Evolutionary conservation across 2,113 vertebrate genomes (phyloP), one percentile per base, ranked within the genome.

Genomic region (Pionites leucogaster): DNA sequence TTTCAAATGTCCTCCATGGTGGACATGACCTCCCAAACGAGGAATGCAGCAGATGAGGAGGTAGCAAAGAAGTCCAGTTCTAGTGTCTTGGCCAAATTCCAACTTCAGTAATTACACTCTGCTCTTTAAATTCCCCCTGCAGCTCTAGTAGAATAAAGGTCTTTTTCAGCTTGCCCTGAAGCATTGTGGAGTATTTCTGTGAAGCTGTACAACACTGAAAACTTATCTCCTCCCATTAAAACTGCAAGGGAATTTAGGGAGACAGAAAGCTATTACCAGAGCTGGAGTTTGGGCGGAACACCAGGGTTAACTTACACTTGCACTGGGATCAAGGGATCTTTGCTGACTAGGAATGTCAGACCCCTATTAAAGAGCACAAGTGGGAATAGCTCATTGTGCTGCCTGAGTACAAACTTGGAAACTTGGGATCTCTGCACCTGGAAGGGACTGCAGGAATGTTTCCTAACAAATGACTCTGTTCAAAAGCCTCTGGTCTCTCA

Each of bases 251-350:
- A 84, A 72, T 86, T 85, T 67, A 79, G 69, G 82, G 10, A 95
- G 93, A 88, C 75, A 77, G 91, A 90, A 95, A 95, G 59, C 85
- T 89, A 53, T 95, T 79, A 92, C 55, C 69, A 23, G 57, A 75
- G 42, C 3, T 71, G 53, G 88, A 76, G 93, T 86, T 74, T 86
- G 76, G 81, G 91, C 70, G 39, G 76, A 87, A 72, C 63, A 92
- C 65, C 68, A 82, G 84, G 85, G 70, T 65, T 75, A 72, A 75
- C 64, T 63, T 72, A 70, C 29, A 27, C 85, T 74, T 86, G 70
- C 46, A 53, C 14, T 25, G 55, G 78, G 44, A 84, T 84, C 70
- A 83, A 53, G 67, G 63, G 42, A 90, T 88, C 79, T 71, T 75
- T 50, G 79, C 80, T 91, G 82, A 81, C 5, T 2, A 52, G 35